Evolutionary conservation across 1,140 invertebrate species (phyloP).

Genomic region (Lordiphosa stackelbergi): DNA sequence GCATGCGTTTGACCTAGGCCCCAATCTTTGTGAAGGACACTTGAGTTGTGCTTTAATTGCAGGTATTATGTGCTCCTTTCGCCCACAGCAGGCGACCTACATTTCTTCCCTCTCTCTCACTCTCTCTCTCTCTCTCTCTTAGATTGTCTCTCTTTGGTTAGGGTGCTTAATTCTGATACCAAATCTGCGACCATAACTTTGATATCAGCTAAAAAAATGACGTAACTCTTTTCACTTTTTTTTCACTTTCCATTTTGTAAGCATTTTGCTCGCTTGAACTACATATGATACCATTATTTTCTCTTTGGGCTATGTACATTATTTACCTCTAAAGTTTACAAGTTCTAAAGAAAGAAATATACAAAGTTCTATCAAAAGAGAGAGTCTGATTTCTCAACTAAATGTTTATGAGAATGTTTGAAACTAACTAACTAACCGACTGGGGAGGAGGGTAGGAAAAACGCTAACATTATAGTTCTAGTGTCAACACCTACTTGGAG

Average conservation of each 20-base stretch:
- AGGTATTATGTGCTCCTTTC: conserved; percentile 64
- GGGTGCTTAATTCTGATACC: conserved; percentile 75
- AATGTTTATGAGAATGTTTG: too few species aligned
- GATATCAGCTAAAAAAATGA: conserved; percentile 78
- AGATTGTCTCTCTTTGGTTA: conserved; percentile 26
- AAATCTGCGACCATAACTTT: conserved; percentile 77
- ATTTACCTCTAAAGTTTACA: conserved; percentile 3
- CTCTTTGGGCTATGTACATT: conserved; percentile 10
- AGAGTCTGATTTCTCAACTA: too few species aligned
- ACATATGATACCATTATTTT: neutral
- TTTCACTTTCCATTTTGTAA: conserved; percentile 26
- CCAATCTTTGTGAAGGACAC: conserved; percentile 67
- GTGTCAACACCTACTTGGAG: too few species aligned
- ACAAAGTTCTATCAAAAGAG: too few species aligned
- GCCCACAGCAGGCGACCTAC: conserved; percentile 12
- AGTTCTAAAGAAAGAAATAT: neutral
- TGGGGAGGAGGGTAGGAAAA: too few species aligned
- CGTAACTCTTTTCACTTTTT: conserved; percentile 75
- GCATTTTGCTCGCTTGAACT: conserved; percentile 49
- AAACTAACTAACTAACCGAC: too few species aligned
- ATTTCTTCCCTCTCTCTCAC: neutral
- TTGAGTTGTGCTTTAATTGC: conserved; percentile 72
- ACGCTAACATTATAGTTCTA: too few species aligned
- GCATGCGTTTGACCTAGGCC: conserved; percentile 68
- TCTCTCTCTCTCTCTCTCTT: neutral